Percentiles rank a stretch among this genome's conserved stretches.
Evolutionary conservation across 2,113 vertebrate genomes (phyloP).

Genomic region (Epinephelus moara): DNA sequence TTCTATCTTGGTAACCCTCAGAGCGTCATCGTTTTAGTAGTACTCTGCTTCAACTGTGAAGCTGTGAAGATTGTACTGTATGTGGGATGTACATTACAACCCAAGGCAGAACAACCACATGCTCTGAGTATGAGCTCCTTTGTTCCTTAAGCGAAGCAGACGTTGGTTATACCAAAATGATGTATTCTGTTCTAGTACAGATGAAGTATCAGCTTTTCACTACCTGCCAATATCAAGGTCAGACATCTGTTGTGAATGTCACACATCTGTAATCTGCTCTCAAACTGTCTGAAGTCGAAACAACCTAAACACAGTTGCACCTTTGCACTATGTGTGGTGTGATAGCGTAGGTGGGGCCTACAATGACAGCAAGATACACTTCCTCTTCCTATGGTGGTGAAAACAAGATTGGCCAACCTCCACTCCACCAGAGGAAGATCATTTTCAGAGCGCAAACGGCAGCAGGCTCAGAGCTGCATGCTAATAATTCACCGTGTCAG

Average conservation of each 20-base stretch:
- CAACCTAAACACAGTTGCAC: slow-evolving; percentile 19
- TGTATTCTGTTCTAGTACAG: neutral
- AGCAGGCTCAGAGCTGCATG: slow-evolving; percentile 38
- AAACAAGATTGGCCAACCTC: slow-evolving; percentile 78
- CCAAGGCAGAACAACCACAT: neutral
- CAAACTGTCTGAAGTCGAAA: neutral
- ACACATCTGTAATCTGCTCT: neutral
- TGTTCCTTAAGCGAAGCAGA: neutral
- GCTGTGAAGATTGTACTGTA: neutral
- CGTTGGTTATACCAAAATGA: neutral
- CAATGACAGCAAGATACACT: slow-evolving; percentile 75
- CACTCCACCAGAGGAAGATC: slow-evolving; percentile 66
- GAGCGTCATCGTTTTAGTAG: slow-evolving; percentile 29
- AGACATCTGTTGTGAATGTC: neutral
- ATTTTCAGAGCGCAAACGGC: slow-evolving; percentile 49
- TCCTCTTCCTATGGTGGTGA: slow-evolving; percentile 81
- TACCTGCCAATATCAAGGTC: neutral
- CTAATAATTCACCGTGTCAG: slow-evolving; percentile 22
- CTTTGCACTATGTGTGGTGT: slow-evolving; percentile 46
- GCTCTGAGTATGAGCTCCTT: neutral
- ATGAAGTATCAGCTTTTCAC: neutral
- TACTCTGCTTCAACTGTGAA: neutral
- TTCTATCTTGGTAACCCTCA: neutral
- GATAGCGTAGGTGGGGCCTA: slow-evolving; percentile 76
- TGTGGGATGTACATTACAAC: neutral